These are phyloP conservation scores for Ferrisia virgata DNA, from an alignment of 2,888 invertebrate genomes.

Conservation along the genomic window DNA sequence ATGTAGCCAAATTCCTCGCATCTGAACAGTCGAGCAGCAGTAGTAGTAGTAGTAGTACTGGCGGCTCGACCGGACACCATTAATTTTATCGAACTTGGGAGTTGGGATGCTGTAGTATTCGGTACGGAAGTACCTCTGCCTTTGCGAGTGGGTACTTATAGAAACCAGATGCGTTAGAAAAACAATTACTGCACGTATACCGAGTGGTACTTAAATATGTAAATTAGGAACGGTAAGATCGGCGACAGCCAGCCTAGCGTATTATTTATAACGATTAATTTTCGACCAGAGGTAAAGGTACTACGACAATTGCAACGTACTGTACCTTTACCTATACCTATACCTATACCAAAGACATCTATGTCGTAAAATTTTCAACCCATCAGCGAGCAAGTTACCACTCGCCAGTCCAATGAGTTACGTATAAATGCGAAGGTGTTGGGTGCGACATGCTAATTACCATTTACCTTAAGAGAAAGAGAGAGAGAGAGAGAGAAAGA, in stretches of 20 bases:
- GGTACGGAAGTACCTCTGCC: conserved; percentile 24
- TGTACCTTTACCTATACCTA: too few relatives aligned
- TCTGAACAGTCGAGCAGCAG: not conserved
- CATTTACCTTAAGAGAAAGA: not conserved
- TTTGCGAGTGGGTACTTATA: too few relatives aligned
- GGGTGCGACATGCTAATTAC: conserved; percentile 17
- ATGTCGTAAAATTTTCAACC: not conserved
- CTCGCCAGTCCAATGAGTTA: too few relatives aligned
- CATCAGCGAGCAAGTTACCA: too few relatives aligned
- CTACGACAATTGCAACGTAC: not conserved
- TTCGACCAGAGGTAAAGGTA: not conserved
- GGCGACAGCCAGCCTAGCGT: not conserved
- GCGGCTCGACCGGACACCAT: conserved; percentile 2
- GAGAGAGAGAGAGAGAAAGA: too few relatives aligned
- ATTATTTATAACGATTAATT: not conserved
- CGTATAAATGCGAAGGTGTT: not conserved
- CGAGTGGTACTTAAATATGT: conserved; percentile 6
- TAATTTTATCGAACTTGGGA: conserved; percentile 22
- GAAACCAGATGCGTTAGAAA: conserved; percentile 6
- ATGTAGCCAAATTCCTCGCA: not conserved
- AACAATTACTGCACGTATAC: not conserved
- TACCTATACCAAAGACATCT: not conserved
- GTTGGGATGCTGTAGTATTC: too few relatives aligned
- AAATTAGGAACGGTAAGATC: not conserved
- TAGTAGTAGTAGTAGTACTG: too few relatives aligned